These are phyloP conservation scores for Onthophagus taurus DNA, from an alignment of 1,140 invertebrate genomes.

Conservation along the genomic window DNA sequence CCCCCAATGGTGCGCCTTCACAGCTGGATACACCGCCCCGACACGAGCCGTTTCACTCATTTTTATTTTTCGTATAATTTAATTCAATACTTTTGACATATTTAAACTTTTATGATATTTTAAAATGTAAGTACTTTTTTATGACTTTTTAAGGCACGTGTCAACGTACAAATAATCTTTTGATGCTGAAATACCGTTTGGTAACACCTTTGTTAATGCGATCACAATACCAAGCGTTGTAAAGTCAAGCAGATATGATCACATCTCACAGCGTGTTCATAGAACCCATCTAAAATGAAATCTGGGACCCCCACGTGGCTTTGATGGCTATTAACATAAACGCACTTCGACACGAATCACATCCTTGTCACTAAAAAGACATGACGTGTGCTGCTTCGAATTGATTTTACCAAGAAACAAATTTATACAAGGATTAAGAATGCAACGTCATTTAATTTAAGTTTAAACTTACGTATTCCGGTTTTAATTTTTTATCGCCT, in stretches of 20 bases:
- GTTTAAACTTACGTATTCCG: constrained; percentile 75
- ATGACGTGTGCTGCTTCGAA: neutral
- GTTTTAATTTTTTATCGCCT: constrained; percentile 92
- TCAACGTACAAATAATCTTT: no score
- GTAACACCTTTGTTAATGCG: constrained; percentile 10
- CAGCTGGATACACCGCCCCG: no score
- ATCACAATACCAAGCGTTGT: constrained; percentile 5
- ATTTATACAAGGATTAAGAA: neutral
- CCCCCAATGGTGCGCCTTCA: no score
- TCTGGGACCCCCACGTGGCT: constrained; percentile 8
- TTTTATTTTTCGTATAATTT: no score
- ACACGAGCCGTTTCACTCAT: no score
- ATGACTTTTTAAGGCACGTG: no score
- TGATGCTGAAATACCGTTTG: no score
- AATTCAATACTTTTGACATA: no score
- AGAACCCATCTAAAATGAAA: constrained; percentile 7
- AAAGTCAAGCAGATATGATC: neutral
- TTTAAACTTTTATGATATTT: no score
- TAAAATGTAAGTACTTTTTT: no score
- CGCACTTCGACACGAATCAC: neutral
- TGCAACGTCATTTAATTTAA: neutral
- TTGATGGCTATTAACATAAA: neutral
- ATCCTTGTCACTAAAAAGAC: neutral
- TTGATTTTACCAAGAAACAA: neutral
- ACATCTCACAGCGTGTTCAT: neutral